Evolutionary conservation across 2,113 vertebrate species (phyloP).

Genomic region (Thymallus thymallus): DNA sequence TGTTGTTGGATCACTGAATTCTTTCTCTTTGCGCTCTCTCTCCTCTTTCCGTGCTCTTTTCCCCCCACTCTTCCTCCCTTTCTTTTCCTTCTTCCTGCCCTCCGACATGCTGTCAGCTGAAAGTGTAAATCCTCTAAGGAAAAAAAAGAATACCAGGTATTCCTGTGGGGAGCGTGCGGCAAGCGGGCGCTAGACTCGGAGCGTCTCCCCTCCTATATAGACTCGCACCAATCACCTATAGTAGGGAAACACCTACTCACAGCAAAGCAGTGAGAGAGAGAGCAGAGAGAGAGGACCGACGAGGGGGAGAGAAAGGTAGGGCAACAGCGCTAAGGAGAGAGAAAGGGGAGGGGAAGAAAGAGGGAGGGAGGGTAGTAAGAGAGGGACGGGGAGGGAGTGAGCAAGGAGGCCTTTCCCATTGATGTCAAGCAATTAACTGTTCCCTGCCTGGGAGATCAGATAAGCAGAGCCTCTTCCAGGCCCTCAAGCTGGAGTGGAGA

Average conservation of each 20-base stretch:
- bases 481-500: constrained; percentile 43
- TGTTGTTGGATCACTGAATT: constrained; percentile 43
- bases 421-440: constrained; percentile 73
- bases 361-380: constrained; percentile 15
- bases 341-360: constrained; percentile 19
- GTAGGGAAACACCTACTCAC: no score
- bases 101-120: constrained; percentile 69
- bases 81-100: constrained; percentile 67
- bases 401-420: constrained; percentile 73
- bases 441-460: constrained; percentile 65
- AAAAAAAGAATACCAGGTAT: constrained; percentile 45
- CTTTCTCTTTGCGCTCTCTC: constrained; percentile 38
- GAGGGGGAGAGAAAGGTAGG: constrained; percentile 40
- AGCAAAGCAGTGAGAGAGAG: no score
- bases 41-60: constrained; percentile 54
- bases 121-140: constrained; percentile 71
- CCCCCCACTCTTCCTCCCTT: constrained; percentile 65
- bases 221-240: constrained; percentile 33
- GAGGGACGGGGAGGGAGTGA: constrained; percentile 2
- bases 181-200: constrained; percentile 68
- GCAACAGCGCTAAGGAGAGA: constrained; percentile 8
- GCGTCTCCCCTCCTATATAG: constrained; percentile 73
- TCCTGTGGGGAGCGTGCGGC: constrained; percentile 68
- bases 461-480: constrained; percentile 59
- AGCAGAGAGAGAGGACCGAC: no score